These are phyloP conservation scores for Diachasma alloeum DNA, from an alignment of 1,140 invertebrate genomes.

Conservation along the genomic window DNA sequence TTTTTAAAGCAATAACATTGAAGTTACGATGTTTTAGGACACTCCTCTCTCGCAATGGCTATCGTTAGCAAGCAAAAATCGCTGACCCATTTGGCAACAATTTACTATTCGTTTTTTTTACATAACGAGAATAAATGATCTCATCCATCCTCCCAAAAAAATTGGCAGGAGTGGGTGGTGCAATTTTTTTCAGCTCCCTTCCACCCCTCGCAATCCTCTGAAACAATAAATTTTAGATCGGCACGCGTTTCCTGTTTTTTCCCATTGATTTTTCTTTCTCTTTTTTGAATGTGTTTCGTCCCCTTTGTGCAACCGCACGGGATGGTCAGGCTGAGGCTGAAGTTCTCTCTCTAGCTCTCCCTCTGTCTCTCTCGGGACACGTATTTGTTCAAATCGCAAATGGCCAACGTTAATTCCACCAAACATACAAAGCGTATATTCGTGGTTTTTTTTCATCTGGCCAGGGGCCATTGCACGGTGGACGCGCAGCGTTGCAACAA, in stretches of 20 bases:
- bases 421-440: background rate
- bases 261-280: background rate
- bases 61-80: background rate
- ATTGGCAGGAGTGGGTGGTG: background rate
- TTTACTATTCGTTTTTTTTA: background rate
- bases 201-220: background rate
- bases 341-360: background rate
- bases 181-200: background rate
- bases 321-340: background rate
- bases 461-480: background rate
- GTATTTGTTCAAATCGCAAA: constrained; percentile 14
- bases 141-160: background rate
- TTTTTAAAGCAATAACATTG: background rate
- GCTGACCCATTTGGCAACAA: constrained; percentile 4
- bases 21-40: background rate
- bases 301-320: background rate
- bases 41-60: background rate
- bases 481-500: background rate
- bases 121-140: background rate
- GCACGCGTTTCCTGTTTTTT: constrained; percentile 2
- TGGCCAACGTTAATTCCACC: constrained; percentile 7
- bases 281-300: background rate
- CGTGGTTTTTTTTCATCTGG: background rate
- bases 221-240: constrained; percentile 26
- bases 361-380: background rate